Evolutionary conservation across 2,113 vertebrate genomes (phyloP), one percentile per base, ranked within the genome.

Genomic region (Oceanites oceanicus): DNA sequence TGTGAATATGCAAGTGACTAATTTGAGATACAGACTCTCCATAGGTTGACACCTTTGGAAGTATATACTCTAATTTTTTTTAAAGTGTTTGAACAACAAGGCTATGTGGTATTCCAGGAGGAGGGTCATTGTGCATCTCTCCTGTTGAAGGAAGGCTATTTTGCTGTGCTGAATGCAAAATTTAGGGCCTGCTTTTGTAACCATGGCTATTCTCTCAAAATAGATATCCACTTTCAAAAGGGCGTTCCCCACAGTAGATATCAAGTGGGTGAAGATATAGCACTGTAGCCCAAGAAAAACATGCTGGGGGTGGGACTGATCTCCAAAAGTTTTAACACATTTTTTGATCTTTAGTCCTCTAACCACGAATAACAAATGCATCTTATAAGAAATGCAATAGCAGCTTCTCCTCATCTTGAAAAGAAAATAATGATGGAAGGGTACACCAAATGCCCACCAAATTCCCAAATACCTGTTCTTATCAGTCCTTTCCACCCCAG

Each of bases 141-240:
- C 6, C 44, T 72, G 30, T 63, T 89, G 40, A 87, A 92, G 52
- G 6, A 67, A 91, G 40, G 92, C 27, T 22, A 29, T 90, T 91
- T 85, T 94, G 19, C 70, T 82, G 34, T 82, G 58, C 52, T 85
- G 66, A 91, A 94, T 79, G 61, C 27, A 93, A 75, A 90, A 95
- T 89, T 78, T 74, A 74, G 44, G 80, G n/a, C 55, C 65, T 71
- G 61, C 14, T 87, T 96, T 94, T 96, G 87, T 96, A 96, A 92
- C 89, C 77, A 92, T 87, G 42, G 65, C 73, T 95, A 38, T 96
- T 96, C 44, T 75, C 91, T 92, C 77, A 96, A 95, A 96, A 92
- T 94, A 96, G 91, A 92, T 65, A 85, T 21, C 23, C 34, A 65
- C 61, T 92, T 95, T 91, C 73, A 89, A 85, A 94, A 95, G 92